Evolutionary conservation across 2,797 vertebrate genomes (phyloP), one percentile per base, ranked within the genome.

Genomic region (Tauraco hartlaubi): DNA sequence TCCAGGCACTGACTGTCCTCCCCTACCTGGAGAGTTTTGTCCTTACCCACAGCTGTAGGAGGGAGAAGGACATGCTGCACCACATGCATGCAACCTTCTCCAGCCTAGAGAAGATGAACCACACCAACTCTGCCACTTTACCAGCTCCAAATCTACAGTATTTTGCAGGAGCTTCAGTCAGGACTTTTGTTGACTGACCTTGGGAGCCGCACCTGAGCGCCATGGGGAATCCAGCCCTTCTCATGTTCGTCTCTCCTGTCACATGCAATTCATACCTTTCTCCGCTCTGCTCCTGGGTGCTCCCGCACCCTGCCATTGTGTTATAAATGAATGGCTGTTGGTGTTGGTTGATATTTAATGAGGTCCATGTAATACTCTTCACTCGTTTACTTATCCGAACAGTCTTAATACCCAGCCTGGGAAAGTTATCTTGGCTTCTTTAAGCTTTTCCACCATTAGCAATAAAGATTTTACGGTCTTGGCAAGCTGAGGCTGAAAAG

Each of bases 271-370:
- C 73, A 48, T 77, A 5, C 72, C 52, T 77, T 84, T 90, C 90
- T 94, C 88, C 90, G 84, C 78, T 58, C 92, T 5, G 11, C 75
- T 92, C 44, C 85, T 41, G 81, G 61, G 64, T 91, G 78, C 94
- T 94, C 81, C 91, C 26, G 12, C 1, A 1, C 66, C 62, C 78
- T 93, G 87, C 90, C 67, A 75, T 93, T 95, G 88, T 90, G 91
- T 90, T 95, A 93, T 97, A 95, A 97, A 97, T 84, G 82, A 93
- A 74, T 85, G 95, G 96, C 96, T 97, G 96, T 95, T 96, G 94
- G 85, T 69, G 78, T 63, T 95, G 93, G 93, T 97, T 97, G 96
- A 97, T 97, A 95, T 97, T 97, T 97, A 96, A 97, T 97, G 92
- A 85, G 90, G 87, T 64, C 79, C 54, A n/a, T 90, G 94, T 89